Evolutionary conservation across 2,888 invertebrate genomes (phyloP).

Genomic region (Noctua janthina): DNA sequence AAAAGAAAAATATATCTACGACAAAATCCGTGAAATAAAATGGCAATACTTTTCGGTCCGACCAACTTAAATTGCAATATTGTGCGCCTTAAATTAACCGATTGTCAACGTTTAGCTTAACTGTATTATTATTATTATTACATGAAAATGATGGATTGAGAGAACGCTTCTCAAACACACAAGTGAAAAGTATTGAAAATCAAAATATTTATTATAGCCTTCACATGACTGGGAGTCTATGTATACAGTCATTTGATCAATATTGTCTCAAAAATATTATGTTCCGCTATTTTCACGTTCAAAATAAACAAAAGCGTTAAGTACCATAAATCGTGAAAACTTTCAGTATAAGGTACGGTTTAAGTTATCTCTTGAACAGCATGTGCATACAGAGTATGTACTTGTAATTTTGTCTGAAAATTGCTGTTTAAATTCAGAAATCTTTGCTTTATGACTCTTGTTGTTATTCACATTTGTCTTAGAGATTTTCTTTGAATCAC

Average conservation of each 20-base stretch:
- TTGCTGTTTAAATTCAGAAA: conserved; percentile 50
- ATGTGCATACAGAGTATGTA: conserved; percentile 48
- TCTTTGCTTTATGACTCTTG: conserved; percentile 58
- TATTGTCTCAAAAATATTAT: conserved; percentile 4
- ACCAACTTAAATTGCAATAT: neutral
- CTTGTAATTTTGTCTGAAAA: conserved; percentile 57
- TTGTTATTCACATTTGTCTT: conserved; percentile 48
- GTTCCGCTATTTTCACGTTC: conserved; percentile 30
- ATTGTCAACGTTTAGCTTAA: neutral
- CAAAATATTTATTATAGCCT: no score
- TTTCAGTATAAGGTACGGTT: conserved; percentile 45
- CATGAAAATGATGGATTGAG: neutral
- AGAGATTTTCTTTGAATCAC: conserved; percentile 20
- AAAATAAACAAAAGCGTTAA: conserved; percentile 55
- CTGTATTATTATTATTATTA: neutral
- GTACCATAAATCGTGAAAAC: conserved; percentile 57
- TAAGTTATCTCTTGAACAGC: conserved; percentile 48
- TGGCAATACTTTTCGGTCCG: neutral
- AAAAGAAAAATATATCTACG: no score
- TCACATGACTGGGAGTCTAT: neutral
- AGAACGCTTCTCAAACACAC: neutral
- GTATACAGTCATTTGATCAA: neutral
- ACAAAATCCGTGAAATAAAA: neutral
- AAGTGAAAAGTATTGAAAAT: neutral
- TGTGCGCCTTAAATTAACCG: neutral